A percentile compares a stretch with the other conserved stretches of the same genome.
Conservation (phyloP, 2,797 vertebrate genomes). For the Euphonia xanthogaster region DNA sequence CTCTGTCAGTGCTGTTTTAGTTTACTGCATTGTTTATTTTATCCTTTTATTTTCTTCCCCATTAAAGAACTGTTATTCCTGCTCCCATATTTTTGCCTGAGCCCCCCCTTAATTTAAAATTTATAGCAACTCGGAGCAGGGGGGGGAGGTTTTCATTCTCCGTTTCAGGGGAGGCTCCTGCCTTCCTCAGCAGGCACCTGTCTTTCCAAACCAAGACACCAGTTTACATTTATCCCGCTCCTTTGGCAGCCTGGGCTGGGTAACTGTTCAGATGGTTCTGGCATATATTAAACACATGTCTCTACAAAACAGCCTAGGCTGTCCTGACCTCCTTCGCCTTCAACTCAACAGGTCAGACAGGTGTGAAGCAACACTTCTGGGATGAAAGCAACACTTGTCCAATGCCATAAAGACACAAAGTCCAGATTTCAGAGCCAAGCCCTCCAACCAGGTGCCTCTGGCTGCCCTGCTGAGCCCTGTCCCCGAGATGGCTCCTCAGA, state of each 20-base stretch:
- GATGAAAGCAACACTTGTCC: background rate
- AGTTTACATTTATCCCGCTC: background rate
- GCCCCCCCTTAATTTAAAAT: too few relatives aligned
- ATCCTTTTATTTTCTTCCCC: too few relatives aligned
- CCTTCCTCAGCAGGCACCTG: too few relatives aligned
- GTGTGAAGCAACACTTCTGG: background rate
- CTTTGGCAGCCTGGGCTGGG: rapidly evolving
- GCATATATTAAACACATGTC: too few relatives aligned
- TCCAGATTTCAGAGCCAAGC: background rate
- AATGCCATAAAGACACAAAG: background rate
- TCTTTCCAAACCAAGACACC: too few relatives aligned
- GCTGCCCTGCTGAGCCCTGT: background rate
- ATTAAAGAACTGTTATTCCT: too few relatives aligned
- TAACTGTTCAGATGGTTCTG: background rate
- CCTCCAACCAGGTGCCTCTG: background rate
- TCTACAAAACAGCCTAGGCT: background rate
- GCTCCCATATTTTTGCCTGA: too few relatives aligned
- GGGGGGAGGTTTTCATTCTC: too few relatives aligned
- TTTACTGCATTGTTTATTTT: too few relatives aligned
- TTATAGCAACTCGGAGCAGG: too few relatives aligned
- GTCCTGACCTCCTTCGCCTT: background rate
- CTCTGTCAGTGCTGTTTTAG: too few relatives aligned
- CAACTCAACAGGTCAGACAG: background rate
- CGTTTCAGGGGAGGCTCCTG: too few relatives aligned
- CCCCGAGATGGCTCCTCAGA: background rate